These are phyloP conservation scores for Pagrus major DNA, from an alignment of 2,113 vertebrate species.

Conservation along the genomic window DNA sequence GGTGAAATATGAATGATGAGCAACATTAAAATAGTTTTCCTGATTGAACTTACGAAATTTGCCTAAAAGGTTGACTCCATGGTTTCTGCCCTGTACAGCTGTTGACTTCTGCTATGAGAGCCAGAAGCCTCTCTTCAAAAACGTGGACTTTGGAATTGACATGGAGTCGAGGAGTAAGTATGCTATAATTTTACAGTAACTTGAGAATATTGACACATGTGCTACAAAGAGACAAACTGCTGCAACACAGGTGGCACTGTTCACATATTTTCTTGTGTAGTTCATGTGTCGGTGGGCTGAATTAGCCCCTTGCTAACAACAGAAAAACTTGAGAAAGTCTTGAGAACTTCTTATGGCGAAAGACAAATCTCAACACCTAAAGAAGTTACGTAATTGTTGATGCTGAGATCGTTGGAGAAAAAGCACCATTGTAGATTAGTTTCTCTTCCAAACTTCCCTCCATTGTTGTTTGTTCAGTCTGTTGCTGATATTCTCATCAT, in stretches of 20 bases:
- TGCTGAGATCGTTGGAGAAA: neutral
- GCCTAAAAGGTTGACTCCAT: neutral
- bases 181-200: neutral
- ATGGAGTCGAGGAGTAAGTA: conserved; percentile 93
- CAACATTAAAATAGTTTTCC: no score
- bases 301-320: neutral
- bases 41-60: no score
- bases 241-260: neutral
- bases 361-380: neutral
- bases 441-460: neutral
- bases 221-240: no score
- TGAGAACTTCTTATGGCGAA: neutral
- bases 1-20: no score
- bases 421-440: neutral
- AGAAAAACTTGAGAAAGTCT: neutral
- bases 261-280: neutral
- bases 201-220: neutral
- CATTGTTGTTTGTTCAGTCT: neutral
- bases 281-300: neutral
- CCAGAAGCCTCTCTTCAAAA: conserved; percentile 90
- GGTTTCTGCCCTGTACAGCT: conserved; percentile 74
- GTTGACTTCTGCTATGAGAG: conserved; percentile 88
- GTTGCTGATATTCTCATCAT: neutral
- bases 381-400: neutral
- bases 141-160: conserved; percentile 94